Conservation (phyloP, 2,888 invertebrate species). For the Tinea pellionella region DNA sequence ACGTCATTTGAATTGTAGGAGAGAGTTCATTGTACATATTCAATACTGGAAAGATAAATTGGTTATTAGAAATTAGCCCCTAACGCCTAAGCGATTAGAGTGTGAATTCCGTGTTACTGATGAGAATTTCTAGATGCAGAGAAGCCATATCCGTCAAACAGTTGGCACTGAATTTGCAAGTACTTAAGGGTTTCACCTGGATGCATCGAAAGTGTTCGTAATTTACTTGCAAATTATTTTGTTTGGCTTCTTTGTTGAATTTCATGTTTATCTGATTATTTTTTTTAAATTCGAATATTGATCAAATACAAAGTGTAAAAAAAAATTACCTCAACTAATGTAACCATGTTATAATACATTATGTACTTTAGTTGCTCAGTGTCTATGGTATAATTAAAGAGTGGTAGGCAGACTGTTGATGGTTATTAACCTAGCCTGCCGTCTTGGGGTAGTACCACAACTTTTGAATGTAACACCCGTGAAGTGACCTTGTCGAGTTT, state of each 20-base stretch:
- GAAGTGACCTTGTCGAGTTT: too few species aligned
- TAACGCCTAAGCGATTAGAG: background rate
- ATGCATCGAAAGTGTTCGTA: background rate
- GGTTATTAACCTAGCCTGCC: too few species aligned
- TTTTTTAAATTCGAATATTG: too few species aligned
- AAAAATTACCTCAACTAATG: too few species aligned
- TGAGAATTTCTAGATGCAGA: background rate
- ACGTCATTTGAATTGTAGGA: conserved; percentile 36
- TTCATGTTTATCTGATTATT: too few species aligned
- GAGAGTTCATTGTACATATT: conserved; percentile 45
- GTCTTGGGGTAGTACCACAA: too few species aligned
- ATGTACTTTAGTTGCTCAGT: too few species aligned
- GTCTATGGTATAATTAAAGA: too few species aligned
- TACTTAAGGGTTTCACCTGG: conserved; percentile 25
- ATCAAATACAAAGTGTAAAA: too few species aligned
- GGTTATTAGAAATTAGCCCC: background rate
- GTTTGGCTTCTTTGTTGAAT: background rate
- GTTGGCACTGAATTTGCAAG: conserved; percentile 16
- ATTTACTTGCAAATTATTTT: background rate
- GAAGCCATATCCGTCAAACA: background rate
- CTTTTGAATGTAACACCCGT: too few species aligned
- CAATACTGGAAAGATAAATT: conserved; percentile 18
- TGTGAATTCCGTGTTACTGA: background rate
- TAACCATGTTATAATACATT: too few species aligned
- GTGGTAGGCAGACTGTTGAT: too few species aligned